Percentiles rank a stretch among this genome's conserved stretches.
These are phyloP conservation scores for Thamnophis elegans DNA, from an alignment of 2,797 vertebrate genomes.

Conservation along the genomic window DNA sequence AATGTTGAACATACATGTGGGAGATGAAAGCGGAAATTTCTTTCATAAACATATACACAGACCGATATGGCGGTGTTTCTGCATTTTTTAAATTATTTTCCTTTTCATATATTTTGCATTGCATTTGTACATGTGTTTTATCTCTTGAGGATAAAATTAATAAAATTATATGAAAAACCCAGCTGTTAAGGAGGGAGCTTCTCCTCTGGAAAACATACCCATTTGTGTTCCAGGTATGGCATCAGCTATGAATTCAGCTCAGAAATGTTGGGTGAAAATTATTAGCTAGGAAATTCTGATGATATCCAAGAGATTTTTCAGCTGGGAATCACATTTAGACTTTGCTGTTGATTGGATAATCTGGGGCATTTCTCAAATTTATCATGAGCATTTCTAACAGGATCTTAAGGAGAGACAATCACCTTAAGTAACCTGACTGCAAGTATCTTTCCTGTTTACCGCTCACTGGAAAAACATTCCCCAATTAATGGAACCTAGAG, in stretches of 20 bases:
- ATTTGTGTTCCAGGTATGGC: neutral
- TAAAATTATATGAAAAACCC: neutral
- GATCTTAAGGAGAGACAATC: neutral
- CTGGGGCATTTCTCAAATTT: neutral
- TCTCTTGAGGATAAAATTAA: neutral
- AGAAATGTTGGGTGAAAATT: neutral
- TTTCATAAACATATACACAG: neutral
- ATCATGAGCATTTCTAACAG: neutral
- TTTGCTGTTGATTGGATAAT: neutral
- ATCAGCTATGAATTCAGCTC: neutral
- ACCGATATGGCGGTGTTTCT: neutral
- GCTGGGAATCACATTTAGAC: neutral
- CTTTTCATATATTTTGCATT: neutral
- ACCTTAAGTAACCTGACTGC: neutral
- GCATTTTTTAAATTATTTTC: neutral
- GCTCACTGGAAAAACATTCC: neutral
- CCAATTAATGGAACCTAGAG: neutral
- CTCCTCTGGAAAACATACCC: neutral
- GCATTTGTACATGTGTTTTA: neutral
- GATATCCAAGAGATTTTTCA: neutral
- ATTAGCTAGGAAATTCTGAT: neutral
- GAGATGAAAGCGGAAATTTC: neutral
- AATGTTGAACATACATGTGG: neutral
- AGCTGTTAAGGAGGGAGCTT: neutral
- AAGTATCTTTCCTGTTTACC: neutral